Base-by-base conservation (phyloP, 2,888 invertebrate species). In the Blastobasis adustella region DNA sequence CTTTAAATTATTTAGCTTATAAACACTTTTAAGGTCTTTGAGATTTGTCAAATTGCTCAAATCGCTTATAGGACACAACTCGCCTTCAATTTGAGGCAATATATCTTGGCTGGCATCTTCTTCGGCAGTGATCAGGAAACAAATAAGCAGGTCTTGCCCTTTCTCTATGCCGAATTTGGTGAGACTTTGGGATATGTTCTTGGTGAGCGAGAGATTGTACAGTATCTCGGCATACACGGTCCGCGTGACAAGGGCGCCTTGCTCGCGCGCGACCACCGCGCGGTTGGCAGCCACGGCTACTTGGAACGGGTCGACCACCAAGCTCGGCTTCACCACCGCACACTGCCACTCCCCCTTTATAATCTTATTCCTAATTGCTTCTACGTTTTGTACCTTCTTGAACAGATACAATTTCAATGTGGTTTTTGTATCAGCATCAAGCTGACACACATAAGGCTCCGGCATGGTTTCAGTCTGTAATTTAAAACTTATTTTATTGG, bases 141-240 rank as follows among this genome's bases (percentile, higher is more conserved):
- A 84, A 39, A 86, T 58, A 37, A 87, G 58, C 10, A 86, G 42
- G 10, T 70, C 71, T 5, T 59, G 53, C 23, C 76, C 79, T 43
- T 71, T 74, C 45, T 80, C 79, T 52, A 92, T 87, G 1, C 94
- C 93, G 76, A 94, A 94, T 54, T 86, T 91, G 49, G 72, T 81
- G 48, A 95, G 79, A 55, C 94, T 93, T 58, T 91, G 91, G 4
- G 91, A 89, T 57, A 94, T 94, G 62, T 93, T 93, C 66, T 91
- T 93, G 0, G 93, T 90, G 1, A 91, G 73, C 0, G 93, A 93
- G 54, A 94, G 78, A 71, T 92, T 92, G 67, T 89, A 94, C 10
- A 94, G 67, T 47, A 93, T 87, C 76, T 94, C 94, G 0, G 92
- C 90, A 66, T 84, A 91, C 0, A 93, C 65, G 6, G 87, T 90